phyloP scores from a whole-genome alignment of 2,113 vertebrate genomes.

The Rhinolophus sinicus region DNA sequence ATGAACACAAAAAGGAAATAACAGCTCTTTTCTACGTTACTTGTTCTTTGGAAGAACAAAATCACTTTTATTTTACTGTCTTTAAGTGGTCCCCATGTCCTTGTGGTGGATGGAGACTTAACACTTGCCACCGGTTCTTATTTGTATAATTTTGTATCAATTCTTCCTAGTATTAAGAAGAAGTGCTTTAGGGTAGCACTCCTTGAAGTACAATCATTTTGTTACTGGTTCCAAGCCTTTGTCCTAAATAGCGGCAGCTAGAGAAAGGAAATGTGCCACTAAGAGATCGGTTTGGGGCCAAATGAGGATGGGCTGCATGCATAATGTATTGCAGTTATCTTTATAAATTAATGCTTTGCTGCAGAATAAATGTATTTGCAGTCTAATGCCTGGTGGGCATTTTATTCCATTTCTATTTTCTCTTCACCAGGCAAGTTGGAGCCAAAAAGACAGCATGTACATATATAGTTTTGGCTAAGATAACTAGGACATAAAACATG shows the following conservation, averaged over 20 bases:
- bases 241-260: conserved; percentile 31
- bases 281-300: conserved; percentile 39
- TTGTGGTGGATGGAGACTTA: neutral
- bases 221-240: conserved; percentile 47
- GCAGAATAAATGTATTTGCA: conserved; percentile 67
- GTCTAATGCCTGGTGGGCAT: conserved; percentile 46
- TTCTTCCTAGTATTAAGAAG: conserved; percentile 36
- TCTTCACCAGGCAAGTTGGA: conserved; percentile 64
- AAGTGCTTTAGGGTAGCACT: neutral
- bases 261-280: conserved; percentile 43
- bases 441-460: conserved; percentile 70
- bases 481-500: conserved; percentile 71
- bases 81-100: neutral
- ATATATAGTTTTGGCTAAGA: conserved; percentile 67
- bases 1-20: conserved; percentile 19
- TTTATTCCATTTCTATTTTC: conserved; percentile 65
- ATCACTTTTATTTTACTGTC: conserved; percentile 30
- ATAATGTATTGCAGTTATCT: conserved; percentile 57
- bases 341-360: conserved; percentile 67
- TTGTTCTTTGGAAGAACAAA: conserved; percentile 40
- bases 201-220: neutral
- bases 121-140: neutral
- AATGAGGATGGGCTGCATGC: conserved; percentile 32
- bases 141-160: conserved; percentile 40
- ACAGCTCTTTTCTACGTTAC: neutral